Evolutionary conservation across 2,113 vertebrate species (phyloP).

Genomic region (Mobula hypostoma): DNA sequence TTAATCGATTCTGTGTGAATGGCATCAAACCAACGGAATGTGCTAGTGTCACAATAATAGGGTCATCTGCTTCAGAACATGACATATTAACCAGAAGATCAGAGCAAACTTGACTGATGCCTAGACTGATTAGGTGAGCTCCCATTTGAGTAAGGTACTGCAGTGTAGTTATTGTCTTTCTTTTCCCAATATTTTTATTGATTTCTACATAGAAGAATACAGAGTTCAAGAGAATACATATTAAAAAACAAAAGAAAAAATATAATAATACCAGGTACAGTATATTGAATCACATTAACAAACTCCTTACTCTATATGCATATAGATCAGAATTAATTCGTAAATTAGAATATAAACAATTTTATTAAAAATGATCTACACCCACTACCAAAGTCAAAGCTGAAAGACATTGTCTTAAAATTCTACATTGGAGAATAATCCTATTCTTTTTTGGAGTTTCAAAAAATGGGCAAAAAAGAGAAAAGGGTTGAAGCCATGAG

Average conservation of each 20-base stretch:
- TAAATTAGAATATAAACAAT: too few species aligned
- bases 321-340: too few species aligned
- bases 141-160: background rate
- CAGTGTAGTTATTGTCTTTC: background rate
- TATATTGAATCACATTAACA: too few species aligned
- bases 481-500: background rate
- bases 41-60: background rate
- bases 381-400: too few species aligned
- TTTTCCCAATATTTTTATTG: too few species aligned
- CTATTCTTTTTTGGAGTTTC: background rate
- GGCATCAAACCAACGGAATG: background rate
- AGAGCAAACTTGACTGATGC: background rate
- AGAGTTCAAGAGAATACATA: too few species aligned
- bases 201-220: too few species aligned
- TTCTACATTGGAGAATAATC: background rate
- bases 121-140: background rate
- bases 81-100: background rate
- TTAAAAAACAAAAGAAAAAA: too few species aligned
- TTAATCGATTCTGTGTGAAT: background rate
- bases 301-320: too few species aligned
- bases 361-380: too few species aligned
- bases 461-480: background rate
- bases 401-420: background rate
- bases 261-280: too few species aligned
- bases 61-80: background rate